Evolutionary conservation across 2,888 invertebrate genomes (phyloP).

Genomic region (Smittia aterrima): DNA sequence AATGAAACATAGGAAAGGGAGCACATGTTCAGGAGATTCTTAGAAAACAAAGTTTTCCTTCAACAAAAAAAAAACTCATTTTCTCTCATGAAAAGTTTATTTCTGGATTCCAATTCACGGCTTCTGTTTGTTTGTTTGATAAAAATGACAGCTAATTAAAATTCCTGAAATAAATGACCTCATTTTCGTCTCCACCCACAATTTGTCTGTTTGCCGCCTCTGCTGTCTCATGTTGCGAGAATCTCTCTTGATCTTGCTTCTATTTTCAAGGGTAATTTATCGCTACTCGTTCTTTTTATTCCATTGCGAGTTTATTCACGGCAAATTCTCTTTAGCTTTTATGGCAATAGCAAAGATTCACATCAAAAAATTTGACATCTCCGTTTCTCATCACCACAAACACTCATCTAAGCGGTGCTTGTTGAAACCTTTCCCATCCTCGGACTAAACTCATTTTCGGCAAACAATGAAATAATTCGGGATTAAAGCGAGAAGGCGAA

Average conservation of each 20-base stretch:
- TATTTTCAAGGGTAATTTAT: constrained; percentile 9
- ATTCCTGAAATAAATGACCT: constrained; percentile 14
- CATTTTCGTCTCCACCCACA: background rate
- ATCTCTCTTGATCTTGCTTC: background rate
- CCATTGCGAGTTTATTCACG: background rate
- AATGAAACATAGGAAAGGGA: background rate
- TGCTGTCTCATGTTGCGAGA: background rate
- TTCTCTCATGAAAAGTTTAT: background rate
- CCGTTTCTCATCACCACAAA: too few species aligned
- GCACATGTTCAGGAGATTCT: constrained; percentile 7
- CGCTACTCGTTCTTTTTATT: background rate
- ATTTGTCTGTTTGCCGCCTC: background rate
- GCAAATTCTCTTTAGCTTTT: background rate
- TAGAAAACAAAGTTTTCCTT: background rate
- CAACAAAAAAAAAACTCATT: background rate
- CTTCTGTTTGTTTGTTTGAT: constrained; percentile 16
- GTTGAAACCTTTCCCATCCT: too few species aligned
- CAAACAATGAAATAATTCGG: too few species aligned
- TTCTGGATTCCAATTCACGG: background rate
- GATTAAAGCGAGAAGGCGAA: background rate
- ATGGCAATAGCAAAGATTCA: too few species aligned
- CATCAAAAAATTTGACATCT: too few species aligned
- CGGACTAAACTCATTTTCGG: too few species aligned
- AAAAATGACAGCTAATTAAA: constrained; percentile 23
- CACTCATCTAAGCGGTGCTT: too few species aligned